These are phyloP conservation scores for Drosophila equinoxialis DNA, from an alignment of 1,140 invertebrate species.

Conservation along the genomic window DNA sequence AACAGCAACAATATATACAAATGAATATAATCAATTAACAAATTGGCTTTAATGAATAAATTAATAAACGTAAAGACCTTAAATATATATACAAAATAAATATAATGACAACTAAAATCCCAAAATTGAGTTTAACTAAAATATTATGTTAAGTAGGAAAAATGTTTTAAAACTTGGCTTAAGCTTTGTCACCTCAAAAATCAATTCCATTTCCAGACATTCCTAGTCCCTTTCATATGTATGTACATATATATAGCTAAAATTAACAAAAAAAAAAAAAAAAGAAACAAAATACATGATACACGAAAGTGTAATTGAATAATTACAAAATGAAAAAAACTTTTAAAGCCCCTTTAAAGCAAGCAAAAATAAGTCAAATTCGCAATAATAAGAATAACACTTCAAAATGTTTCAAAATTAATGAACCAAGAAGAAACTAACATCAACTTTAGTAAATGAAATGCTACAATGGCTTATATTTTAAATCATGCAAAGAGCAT, in stretches of 20 bases:
- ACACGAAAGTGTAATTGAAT: not conserved
- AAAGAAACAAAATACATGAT: not conserved
- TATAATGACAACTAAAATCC: conserved; percentile 24
- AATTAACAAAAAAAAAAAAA: not conserved
- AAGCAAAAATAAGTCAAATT: not conserved
- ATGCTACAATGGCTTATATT: not conserved
- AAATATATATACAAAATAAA: conserved; percentile 8
- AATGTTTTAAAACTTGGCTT: conserved; percentile 18
- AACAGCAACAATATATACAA: not conserved
- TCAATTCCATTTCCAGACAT: not conserved
- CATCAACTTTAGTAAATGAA: not conserved
- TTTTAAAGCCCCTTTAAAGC: not conserved
- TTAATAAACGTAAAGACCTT: conserved; percentile 23
- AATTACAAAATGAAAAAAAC: not conserved
- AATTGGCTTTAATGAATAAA: conserved; percentile 21
- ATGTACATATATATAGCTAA: not conserved
- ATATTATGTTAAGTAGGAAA: conserved; percentile 4
- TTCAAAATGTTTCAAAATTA: not conserved
- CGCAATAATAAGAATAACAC: not conserved
- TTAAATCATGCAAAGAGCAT: not conserved
- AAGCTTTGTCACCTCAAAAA: conserved; percentile 34
- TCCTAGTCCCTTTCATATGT: not conserved
- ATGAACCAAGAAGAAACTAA: not conserved
- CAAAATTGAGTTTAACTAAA: conserved; percentile 17
- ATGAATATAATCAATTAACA: conserved; percentile 9